Conservation (phyloP, 2,888 invertebrate species). For the Drosophila phalerata region DNA sequence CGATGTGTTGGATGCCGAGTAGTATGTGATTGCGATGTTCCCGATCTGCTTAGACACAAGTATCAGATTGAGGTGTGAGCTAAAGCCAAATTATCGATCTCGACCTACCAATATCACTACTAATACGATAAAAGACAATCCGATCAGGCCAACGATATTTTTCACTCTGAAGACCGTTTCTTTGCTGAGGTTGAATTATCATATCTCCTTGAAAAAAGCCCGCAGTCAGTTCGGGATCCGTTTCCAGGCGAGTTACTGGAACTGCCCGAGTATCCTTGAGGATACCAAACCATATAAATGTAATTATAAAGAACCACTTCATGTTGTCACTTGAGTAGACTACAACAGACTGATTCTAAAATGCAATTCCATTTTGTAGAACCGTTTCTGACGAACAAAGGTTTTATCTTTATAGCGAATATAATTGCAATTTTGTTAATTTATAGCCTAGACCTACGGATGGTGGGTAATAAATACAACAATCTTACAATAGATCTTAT, state of each 20-base stretch:
- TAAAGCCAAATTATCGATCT: not conserved
- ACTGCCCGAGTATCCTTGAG: constrained; percentile 19
- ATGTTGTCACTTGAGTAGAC: constrained; percentile 26
- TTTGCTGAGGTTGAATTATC: constrained; percentile 86
- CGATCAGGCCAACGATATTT: constrained; percentile 88
- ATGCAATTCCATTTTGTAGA: not conserved
- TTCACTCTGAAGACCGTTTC: constrained; percentile 88
- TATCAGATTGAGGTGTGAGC: not conserved
- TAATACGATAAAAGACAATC: constrained; percentile 87
- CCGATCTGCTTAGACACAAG: constrained; percentile 78
- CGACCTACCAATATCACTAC: constrained; percentile 62
- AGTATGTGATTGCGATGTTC: constrained; percentile 88
- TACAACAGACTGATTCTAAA: not conserved
- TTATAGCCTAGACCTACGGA: constrained; percentile 12
- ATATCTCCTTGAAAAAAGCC: constrained; percentile 92
- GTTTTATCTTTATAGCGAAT: constrained; percentile 47
- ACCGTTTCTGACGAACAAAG: not conserved
- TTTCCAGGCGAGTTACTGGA: constrained; percentile 26
- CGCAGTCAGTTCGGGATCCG: constrained; percentile 91
- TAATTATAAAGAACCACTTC: constrained; percentile 1
- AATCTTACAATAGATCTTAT: constrained; percentile 29
- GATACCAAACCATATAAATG: not conserved
- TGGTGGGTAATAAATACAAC: not conserved
- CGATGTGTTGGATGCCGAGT: constrained; percentile 90
- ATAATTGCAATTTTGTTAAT: constrained; percentile 22